A percentile compares a stretch with the other conserved stretches of the same genome.
phyloP scores from a whole-genome alignment of 1,140 invertebrate genomes.

The Uloborus diversus region DNA sequence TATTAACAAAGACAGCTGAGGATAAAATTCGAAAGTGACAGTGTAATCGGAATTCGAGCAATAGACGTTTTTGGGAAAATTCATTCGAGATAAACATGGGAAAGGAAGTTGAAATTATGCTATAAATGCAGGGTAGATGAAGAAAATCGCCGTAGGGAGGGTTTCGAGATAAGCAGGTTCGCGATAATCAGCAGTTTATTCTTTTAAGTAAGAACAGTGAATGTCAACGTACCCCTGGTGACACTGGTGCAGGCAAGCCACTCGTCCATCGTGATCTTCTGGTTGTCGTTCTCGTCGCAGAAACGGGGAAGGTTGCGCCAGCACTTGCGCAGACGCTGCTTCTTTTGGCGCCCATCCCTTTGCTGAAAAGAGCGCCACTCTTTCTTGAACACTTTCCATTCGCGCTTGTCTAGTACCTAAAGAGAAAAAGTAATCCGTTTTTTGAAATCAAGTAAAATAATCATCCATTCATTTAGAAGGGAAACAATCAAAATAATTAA shows the following conservation, averaged over 20 bases:
- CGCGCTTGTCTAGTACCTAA: slow-evolving; percentile 79
- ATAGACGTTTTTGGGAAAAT: neutral
- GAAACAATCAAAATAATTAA: too few species aligned
- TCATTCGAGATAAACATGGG: neutral
- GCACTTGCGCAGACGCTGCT: slow-evolving; percentile 78
- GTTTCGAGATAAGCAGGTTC: neutral
- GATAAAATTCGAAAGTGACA: too few species aligned
- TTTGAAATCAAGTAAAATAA: too few species aligned
- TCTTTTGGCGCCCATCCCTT: slow-evolving; percentile 73
- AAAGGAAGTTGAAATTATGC: neutral
- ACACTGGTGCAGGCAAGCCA: slow-evolving; percentile 82
- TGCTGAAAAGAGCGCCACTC: slow-evolving; percentile 86
- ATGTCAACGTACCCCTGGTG: slow-evolving; percentile 39
- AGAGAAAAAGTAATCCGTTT: neutral
- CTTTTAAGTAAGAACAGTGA: too few species aligned
- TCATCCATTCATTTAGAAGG: too few species aligned
- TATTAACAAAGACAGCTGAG: too few species aligned
- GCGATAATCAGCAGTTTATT: too few species aligned
- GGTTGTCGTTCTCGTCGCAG: slow-evolving; percentile 90
- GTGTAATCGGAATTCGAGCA: too few species aligned
- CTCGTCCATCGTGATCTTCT: slow-evolving; percentile 85
- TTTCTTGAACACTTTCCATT: slow-evolving; percentile 85
- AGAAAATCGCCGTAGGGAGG: neutral
- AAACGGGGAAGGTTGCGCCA: slow-evolving; percentile 87
- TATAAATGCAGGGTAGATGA: neutral